Evolutionary conservation across 2,888 invertebrate species (phyloP).

Genomic region (Chymomyza caudatula): DNA sequence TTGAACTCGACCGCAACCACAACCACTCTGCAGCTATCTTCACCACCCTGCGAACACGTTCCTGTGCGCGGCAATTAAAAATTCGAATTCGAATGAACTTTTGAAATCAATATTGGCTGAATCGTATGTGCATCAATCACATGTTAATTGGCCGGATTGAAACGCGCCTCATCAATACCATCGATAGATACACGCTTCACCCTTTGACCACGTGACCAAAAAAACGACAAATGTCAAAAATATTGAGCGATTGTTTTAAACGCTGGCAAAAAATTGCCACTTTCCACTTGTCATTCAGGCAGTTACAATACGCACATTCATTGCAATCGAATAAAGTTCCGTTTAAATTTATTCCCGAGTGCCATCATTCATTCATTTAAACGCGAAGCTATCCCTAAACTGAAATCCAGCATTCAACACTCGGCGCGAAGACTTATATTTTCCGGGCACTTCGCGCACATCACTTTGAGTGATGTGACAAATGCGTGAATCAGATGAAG

Average conservation of each 20-base stretch:
- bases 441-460: conserved; percentile 28
- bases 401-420: conserved; percentile 5
- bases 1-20: background rate
- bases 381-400: conserved; percentile 21
- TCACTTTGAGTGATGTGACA: conserved; percentile 64
- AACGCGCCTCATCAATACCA: conserved; percentile 28
- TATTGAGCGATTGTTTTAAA: conserved; percentile 57
- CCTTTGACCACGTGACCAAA: conserved; percentile 35
- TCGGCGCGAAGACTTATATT: conserved; percentile 4
- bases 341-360: conserved; percentile 57
- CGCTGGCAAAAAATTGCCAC: conserved; percentile 22
- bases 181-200: conserved; percentile 11
- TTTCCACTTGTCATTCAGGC: conserved; percentile 43
- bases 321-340: conserved; percentile 39
- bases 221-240: conserved; percentile 55
- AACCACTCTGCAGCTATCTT: background rate
- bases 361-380: conserved; percentile 52
- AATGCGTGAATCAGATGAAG: conserved; percentile 33
- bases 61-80: conserved; percentile 57
- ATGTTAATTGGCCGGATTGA: conserved; percentile 47
- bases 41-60: background rate
- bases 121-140: conserved; percentile 53
- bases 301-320: conserved; percentile 14
- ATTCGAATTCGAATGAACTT: conserved; percentile 65
- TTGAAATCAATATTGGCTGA: conserved; percentile 56